Evolutionary conservation across 2,113 vertebrate genomes (phyloP), one percentile per base, ranked within the genome.

Genomic region (Scophthalmus maximus): DNA sequence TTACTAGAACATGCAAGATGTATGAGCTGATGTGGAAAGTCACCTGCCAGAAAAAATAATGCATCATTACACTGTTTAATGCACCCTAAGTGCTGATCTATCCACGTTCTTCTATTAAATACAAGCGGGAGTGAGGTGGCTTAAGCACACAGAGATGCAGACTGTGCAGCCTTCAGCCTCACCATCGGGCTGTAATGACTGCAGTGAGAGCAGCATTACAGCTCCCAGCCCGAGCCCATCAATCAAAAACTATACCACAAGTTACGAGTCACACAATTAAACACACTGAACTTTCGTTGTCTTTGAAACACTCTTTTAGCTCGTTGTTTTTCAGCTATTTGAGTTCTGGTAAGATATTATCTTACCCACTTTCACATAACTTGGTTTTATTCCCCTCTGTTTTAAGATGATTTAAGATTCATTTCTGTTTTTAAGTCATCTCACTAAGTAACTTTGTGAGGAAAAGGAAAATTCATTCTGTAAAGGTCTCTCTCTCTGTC

Each of bases 11-110:
- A 78, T 82, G 50, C 76, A 80, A 82, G 68, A 83, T 75, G 68
- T 8, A 65, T 75, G 63, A 84, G 59, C 66, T 83, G 32, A 72
- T 57, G 51, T 60, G 51, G 50, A 55, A 72, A 65, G 30, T 40
- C 5, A 2, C 9, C 44, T 32, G 15, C 70, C 38, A 69, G 79
- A 62, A 77, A 76, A 61, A 81, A 82, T 70, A 73, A 82, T 70
- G 77, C 70, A 82, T 68, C 79, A 75, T 65, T 51, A 68, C 59
- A 59, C 38, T 74, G 72, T 86, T 82, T 84, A 86, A 86, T 86
- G 88, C 62, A 52, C 78, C 58, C n/a, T 84, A 85, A 91, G 87
- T 91, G 85, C 90, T 84, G 78, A 82, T 81, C 61, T 53, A 50
- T 67, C 26, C 60, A 20, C 23, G 42, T 30, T 75, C 79, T 78